These are phyloP conservation scores for Bradypus variegatus DNA, from an alignment of 2,797 vertebrate genomes.

Conservation along the genomic window DNA sequence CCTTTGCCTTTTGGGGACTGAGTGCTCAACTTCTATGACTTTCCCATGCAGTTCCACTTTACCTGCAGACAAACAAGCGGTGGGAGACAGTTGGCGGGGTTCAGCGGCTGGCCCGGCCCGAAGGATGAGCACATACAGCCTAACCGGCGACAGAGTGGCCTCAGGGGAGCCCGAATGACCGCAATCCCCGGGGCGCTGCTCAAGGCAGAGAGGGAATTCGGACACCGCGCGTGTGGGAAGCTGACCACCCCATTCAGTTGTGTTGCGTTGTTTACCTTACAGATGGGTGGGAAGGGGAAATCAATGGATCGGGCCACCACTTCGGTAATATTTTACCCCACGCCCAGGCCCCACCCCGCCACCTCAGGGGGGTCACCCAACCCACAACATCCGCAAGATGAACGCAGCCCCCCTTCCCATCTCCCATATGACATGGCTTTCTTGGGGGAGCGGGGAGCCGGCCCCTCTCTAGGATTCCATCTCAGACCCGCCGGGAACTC, in stretches of 20 bases:
- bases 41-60: constrained; percentile 99
- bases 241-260: not conserved
- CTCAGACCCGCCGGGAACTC: not conserved
- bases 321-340: not conserved
- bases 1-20: constrained; percentile 98
- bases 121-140: not conserved
- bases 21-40: constrained; percentile 96
- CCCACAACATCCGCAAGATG: not conserved
- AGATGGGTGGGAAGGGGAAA: not conserved
- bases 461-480: not conserved
- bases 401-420: not conserved
- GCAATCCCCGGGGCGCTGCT: not conserved
- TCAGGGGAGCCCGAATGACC: not conserved
- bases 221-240: not conserved
- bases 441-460: not conserved
- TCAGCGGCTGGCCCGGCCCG: not conserved
- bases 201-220: not conserved
- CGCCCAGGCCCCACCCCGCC: not conserved
- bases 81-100: not conserved
- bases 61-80: constrained; percentile 78
- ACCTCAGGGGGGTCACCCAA: not conserved
- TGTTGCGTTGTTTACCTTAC: not conserved
- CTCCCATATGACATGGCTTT: not conserved
- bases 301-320: not conserved
- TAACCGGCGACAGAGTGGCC: not conserved